These are phyloP conservation scores for Agrilus mali DNA, from an alignment of 2,888 invertebrate species.

Conservation along the genomic window DNA sequence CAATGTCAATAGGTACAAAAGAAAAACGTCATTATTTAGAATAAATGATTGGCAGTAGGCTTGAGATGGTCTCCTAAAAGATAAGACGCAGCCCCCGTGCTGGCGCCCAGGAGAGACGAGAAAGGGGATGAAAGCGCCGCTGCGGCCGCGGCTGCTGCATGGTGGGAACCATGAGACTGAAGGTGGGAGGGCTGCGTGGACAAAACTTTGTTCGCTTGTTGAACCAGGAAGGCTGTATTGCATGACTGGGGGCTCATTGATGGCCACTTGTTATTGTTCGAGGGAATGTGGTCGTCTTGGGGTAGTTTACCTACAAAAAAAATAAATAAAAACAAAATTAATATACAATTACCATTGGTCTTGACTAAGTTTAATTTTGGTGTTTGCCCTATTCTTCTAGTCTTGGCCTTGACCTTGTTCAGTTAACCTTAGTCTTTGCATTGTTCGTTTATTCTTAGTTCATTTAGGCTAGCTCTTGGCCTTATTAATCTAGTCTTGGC, in stretches of 20 bases:
- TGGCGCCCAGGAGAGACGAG: constrained; percentile 43
- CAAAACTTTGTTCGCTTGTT: constrained; percentile 35
- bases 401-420: too few species aligned
- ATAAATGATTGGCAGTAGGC: constrained; percentile 48
- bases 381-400: too few species aligned
- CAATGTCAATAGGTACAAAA: neutral
- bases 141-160: constrained; percentile 47
- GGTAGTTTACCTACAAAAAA: constrained; percentile 33
- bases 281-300: constrained; percentile 27
- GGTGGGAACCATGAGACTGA: constrained; percentile 38
- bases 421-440: too few species aligned
- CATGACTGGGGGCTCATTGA: constrained; percentile 34
- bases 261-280: constrained; percentile 37
- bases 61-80: constrained; percentile 50
- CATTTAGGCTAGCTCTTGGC: too few species aligned
- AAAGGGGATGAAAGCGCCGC: constrained; percentile 48
- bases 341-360: too few species aligned
- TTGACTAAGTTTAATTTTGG: too few species aligned
- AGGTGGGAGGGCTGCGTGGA: constrained; percentile 33
- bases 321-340: neutral
- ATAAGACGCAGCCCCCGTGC: constrained; percentile 43
- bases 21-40: constrained; percentile 39
- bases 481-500: too few species aligned
- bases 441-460: too few species aligned
- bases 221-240: constrained; percentile 34